Evolutionary conservation across 2,888 invertebrate species (phyloP).

Genomic region (Drosophila greeni): DNA sequence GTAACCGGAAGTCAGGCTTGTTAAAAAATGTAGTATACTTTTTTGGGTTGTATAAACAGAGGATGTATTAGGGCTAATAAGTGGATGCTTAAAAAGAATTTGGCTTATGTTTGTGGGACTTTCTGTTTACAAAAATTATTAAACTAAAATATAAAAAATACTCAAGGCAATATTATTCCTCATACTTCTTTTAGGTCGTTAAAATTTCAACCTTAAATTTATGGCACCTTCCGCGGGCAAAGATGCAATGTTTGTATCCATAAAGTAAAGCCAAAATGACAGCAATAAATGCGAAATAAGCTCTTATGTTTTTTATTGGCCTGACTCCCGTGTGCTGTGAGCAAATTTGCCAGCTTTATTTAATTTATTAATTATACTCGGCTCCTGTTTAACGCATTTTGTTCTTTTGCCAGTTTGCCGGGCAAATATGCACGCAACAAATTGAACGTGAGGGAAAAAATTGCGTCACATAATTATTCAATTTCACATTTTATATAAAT

Average conservation of each 20-base stretch:
- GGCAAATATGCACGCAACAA: constrained; percentile 31
- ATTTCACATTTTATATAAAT: constrained; percentile 21
- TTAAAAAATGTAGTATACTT: background rate
- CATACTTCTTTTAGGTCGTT: constrained; percentile 1
- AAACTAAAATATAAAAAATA: background rate
- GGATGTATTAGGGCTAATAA: no score
- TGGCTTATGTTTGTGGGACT: background rate
- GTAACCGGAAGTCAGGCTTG: background rate
- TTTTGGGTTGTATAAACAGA: background rate
- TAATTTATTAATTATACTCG: constrained; percentile 41
- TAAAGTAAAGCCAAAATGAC: constrained; percentile 25
- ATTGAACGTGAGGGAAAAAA: constrained; percentile 29
- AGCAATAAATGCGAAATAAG: constrained; percentile 25
- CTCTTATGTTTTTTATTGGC: constrained; percentile 10
- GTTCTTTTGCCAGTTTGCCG: constrained; percentile 29
- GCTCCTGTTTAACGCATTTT: constrained; percentile 36
- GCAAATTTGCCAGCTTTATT: constrained; percentile 43
- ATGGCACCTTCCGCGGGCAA: background rate
- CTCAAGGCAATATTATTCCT: background rate
- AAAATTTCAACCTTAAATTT: background rate
- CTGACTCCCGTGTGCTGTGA: constrained; percentile 15
- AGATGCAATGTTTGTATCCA: background rate
- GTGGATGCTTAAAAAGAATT: no score
- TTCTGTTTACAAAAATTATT: no score
- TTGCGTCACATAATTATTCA: constrained; percentile 36